phyloP scores from a whole-genome alignment of 2,113 vertebrate genomes.

The Panurus biarmicus region DNA sequence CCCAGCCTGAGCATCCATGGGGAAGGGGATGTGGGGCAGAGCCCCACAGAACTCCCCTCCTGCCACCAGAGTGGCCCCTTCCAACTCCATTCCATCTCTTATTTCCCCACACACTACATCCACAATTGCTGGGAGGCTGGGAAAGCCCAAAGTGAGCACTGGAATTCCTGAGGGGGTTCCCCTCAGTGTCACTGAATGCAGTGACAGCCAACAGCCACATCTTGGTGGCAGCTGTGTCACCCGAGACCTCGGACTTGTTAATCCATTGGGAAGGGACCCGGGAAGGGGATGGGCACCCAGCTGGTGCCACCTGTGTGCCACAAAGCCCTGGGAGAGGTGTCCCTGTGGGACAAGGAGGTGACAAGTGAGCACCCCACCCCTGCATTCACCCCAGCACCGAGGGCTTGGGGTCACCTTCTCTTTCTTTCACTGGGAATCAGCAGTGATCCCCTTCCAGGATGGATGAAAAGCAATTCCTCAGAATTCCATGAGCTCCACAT shows the following conservation, averaged over 20 bases:
- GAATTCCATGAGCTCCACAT: accelerated
- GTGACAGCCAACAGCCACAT: background rate
- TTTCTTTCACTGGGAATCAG: background rate
- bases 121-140: background rate
- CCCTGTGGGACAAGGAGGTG: background rate
- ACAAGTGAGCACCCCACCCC: background rate
- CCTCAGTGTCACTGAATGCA: background rate
- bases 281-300: background rate
- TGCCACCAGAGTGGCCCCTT: background rate
- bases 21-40: background rate
- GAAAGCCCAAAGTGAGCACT: accelerated
- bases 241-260: accelerated
- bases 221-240: background rate
- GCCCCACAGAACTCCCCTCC: no score
- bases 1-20: background rate
- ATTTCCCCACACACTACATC: background rate
- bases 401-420: background rate
- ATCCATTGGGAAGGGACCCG: background rate
- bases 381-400: accelerated
- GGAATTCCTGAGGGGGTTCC: background rate
- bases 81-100: accelerated
- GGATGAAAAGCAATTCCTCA: background rate
- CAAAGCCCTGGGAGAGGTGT: accelerated
- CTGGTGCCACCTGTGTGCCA: background rate
- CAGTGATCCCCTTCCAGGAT: accelerated